These are phyloP conservation scores for Pinctada fucata DNA, from an alignment of 2,888 invertebrate species.

Conservation along the genomic window DNA sequence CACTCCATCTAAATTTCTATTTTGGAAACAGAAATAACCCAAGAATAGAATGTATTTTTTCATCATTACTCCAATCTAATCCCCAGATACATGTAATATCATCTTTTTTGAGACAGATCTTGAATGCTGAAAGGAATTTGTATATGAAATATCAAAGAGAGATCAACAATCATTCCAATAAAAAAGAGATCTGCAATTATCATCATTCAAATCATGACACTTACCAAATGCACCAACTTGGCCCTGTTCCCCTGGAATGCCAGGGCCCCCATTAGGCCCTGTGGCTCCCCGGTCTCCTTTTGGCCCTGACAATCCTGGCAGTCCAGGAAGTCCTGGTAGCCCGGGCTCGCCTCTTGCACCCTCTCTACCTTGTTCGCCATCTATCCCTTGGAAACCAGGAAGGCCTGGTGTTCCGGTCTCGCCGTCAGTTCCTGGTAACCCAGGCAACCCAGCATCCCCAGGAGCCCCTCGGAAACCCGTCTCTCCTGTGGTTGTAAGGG, in stretches of 20 bases:
- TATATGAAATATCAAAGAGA: no score
- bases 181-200: no score
- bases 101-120: no score
- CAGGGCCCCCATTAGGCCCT: constrained; percentile 19
- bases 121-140: no score
- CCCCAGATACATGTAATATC: no score
- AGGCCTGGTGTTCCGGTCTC: constrained; percentile 59
- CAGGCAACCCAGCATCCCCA: constrained; percentile 38
- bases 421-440: constrained; percentile 33
- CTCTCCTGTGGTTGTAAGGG: constrained; percentile 16
- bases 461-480: constrained; percentile 40
- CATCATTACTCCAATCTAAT: no score
- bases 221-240: neutral
- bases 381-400: constrained; percentile 48
- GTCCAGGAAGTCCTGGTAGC: constrained; percentile 28
- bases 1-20: no score
- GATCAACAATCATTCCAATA: no score
- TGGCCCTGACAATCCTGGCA: constrained; percentile 31
- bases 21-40: no score
- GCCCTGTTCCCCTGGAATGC: constrained; percentile 27
- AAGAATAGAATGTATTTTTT: no score
- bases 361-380: constrained; percentile 46
- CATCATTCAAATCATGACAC: neutral
- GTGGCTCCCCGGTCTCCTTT: constrained; percentile 26
- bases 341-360: constrained; percentile 44